Conservation (phyloP, 2,888 invertebrate genomes). For the Smittia aterrima region DNA sequence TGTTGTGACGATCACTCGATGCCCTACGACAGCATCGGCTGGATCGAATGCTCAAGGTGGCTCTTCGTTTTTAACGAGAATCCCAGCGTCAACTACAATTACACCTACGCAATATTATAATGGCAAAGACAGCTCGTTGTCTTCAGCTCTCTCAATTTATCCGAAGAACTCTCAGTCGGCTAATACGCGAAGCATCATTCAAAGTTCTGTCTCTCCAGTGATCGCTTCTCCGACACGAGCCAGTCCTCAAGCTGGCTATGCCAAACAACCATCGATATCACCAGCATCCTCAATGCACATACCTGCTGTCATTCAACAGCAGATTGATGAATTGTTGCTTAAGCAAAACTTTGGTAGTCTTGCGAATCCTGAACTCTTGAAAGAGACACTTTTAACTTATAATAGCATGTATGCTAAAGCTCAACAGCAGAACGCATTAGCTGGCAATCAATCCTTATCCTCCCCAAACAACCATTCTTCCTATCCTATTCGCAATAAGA, state of each 20-base stretch:
- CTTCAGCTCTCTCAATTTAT: conserved; percentile 37
- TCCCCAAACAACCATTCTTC: conserved; percentile 21
- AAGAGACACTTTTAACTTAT: conserved; percentile 31
- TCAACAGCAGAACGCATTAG: conserved; percentile 23
- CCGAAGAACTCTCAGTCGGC: conserved; percentile 35
- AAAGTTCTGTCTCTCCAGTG: conserved; percentile 21
- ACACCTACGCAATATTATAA: conserved; percentile 36
- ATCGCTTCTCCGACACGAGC: conserved; percentile 39
- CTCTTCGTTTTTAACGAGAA: conserved; percentile 24
- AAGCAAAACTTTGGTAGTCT: conserved; percentile 14
- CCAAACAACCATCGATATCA: conserved; percentile 38
- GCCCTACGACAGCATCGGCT: conserved; percentile 29
- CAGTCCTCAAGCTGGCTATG: conserved; percentile 14
- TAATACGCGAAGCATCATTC: conserved; percentile 22
- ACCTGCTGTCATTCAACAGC: conserved; percentile 35
- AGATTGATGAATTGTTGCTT: conserved; percentile 26
- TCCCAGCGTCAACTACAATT: conserved; percentile 35
- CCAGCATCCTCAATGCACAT: conserved; percentile 25
- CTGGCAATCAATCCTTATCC: conserved; percentile 44
- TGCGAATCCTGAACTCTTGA: conserved; percentile 26
- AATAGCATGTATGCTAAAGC: conserved; percentile 30
- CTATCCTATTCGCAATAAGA: conserved; percentile 41
- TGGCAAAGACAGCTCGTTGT: conserved; percentile 23
- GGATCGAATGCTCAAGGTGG: conserved; percentile 10
- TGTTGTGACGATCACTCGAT: conserved; percentile 41